Conservation (phyloP, 2,888 invertebrate species). For the Cecidostiba fungosa region DNA sequence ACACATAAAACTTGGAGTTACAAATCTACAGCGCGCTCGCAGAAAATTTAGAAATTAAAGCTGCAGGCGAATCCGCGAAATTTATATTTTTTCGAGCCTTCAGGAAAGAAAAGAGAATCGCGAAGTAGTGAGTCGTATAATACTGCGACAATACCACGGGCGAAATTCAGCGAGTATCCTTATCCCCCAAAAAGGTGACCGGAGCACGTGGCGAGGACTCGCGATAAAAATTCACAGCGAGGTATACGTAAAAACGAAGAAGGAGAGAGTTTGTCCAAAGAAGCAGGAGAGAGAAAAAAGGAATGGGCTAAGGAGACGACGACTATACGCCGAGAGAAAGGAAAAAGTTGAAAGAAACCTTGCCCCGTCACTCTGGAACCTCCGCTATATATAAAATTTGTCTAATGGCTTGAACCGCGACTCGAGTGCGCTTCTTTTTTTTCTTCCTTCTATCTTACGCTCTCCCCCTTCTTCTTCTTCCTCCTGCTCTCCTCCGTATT, state of each 20-base stretch:
- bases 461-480: constrained; percentile 45
- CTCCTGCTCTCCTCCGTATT: constrained; percentile 42
- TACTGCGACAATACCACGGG: background rate
- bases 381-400: constrained; percentile 76
- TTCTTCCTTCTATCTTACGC: background rate
- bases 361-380: constrained; percentile 44
- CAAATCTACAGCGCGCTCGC: background rate
- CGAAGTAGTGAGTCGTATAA: background rate
- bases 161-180: background rate
- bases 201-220: constrained; percentile 35
- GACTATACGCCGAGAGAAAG: constrained; percentile 34
- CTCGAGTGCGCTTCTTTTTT: constrained; percentile 51
- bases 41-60: background rate
- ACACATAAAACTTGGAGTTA: background rate
- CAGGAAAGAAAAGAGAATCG: background rate
- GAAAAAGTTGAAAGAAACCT: constrained; percentile 66
- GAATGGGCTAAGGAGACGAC: constrained; percentile 45
- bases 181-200: constrained; percentile 26
- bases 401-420: constrained; percentile 74
- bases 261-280: constrained; percentile 9
- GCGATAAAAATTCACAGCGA: constrained; percentile 57
- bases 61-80: background rate
- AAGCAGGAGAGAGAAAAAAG: background rate
- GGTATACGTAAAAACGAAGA: constrained; percentile 12
- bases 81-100: constrained; percentile 3